These are phyloP conservation scores for Gymnopithys bicolor DNA, from an alignment of 2,797 vertebrate genomes.

Conservation along the genomic window DNA sequence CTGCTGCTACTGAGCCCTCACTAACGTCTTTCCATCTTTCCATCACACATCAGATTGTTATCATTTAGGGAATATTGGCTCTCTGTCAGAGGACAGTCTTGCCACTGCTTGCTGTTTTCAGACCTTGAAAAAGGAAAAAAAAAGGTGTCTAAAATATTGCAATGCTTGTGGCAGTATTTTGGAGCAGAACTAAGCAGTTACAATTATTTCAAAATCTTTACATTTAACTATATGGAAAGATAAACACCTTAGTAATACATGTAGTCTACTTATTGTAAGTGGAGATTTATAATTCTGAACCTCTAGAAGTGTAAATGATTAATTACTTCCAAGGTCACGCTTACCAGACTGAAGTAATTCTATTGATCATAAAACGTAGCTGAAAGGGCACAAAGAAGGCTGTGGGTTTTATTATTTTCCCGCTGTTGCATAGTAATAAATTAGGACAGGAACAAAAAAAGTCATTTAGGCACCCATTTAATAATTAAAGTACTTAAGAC, in stretches of 20 bases:
- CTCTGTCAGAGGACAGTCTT: neutral
- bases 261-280: neutral
- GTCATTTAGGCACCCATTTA: neutral
- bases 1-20: neutral
- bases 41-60: neutral
- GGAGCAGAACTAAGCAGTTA: neutral
- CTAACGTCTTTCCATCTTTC: neutral
- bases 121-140: neutral
- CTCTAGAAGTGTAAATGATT: neutral
- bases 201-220: neutral
- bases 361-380: neutral
- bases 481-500: neutral
- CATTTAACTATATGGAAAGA: neutral
- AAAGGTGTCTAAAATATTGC: neutral
- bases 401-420: neutral
- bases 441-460: neutral
- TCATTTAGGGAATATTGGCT: neutral
- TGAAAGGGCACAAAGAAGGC: constrained; percentile 14
- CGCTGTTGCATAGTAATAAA: neutral
- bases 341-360: constrained; percentile 24
- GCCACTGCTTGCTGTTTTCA: neutral
- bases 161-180: neutral
- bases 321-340: constrained; percentile 41
- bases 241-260: neutral
- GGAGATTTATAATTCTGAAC: neutral